These are phyloP conservation scores for Moxostoma hubbsi DNA, from an alignment of 2,797 vertebrate species.

Conservation along the genomic window DNA sequence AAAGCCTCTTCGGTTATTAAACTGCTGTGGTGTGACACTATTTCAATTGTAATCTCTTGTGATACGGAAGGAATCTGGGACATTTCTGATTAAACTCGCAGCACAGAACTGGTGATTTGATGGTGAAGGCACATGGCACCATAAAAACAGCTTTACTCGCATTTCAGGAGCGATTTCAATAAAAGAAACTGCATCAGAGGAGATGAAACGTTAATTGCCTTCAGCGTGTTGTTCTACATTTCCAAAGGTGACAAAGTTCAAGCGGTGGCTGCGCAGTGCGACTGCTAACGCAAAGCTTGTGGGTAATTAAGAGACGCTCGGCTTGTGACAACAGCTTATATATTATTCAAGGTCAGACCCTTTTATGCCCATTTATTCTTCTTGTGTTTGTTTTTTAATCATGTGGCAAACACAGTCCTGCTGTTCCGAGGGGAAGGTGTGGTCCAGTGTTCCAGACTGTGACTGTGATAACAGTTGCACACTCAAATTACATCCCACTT, in stretches of 20 bases:
- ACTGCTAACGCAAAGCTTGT: neutral
- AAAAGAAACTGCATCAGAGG: conserved; percentile 20
- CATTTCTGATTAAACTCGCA: conserved; percentile 68
- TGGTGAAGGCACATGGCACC: conserved; percentile 49
- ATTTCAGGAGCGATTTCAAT: conserved; percentile 37
- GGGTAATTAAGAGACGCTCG: conserved; percentile 24
- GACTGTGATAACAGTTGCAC: conserved; percentile 36
- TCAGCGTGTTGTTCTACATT: conserved; percentile 40
- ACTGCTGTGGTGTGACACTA: conserved; percentile 8
- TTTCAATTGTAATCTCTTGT: conserved; percentile 70
- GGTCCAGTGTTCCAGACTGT: conserved; percentile 49
- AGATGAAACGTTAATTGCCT: conserved; percentile 45
- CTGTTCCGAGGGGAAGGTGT: conserved; percentile 46
- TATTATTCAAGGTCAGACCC: conserved; percentile 2
- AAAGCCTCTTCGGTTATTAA: conserved; percentile 26
- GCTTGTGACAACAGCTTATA: neutral
- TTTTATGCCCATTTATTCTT: neutral
- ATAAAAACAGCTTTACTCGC: conserved; percentile 53
- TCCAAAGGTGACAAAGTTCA: conserved; percentile 12
- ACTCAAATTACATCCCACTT: conserved; percentile 45
- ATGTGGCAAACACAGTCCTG: conserved; percentile 30
- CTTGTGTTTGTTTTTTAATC: conserved; percentile 9
- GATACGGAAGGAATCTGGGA: conserved; percentile 64
- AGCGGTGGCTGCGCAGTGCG: neutral
- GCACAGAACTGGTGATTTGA: conserved; percentile 60